Conservation (phyloP, 2,888 invertebrate genomes). For the Branchellion lobata region DNA sequence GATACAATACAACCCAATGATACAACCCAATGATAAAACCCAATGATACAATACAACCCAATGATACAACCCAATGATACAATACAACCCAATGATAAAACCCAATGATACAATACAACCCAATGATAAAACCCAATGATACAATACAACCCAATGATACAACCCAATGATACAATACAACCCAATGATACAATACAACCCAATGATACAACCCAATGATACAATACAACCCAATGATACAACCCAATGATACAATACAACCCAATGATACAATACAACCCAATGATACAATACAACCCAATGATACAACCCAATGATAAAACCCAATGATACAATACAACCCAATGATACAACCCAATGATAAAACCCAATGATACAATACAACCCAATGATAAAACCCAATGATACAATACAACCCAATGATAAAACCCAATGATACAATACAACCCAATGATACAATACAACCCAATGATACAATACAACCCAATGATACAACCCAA, state of each 20-base stretch:
- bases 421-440: background rate
- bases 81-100: background rate
- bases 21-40: too few relatives aligned
- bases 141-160: too few relatives aligned
- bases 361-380: background rate
- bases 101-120: background rate
- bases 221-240: constrained; percentile 32
- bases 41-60: background rate
- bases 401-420: constrained; percentile 31
- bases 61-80: background rate
- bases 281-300: too few relatives aligned
- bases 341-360: background rate
- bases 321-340: constrained; percentile 34
- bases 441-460: background rate
- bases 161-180: background rate
- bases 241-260: background rate
- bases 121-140: background rate
- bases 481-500: background rate
- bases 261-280: background rate
- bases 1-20: background rate
- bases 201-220: background rate
- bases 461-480: too few relatives aligned
- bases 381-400: background rate
- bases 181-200: too few relatives aligned
- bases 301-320: background rate